phyloP scores from a whole-genome alignment of 92 coral and sea anemone species.

The Porites divaricata region DNA sequence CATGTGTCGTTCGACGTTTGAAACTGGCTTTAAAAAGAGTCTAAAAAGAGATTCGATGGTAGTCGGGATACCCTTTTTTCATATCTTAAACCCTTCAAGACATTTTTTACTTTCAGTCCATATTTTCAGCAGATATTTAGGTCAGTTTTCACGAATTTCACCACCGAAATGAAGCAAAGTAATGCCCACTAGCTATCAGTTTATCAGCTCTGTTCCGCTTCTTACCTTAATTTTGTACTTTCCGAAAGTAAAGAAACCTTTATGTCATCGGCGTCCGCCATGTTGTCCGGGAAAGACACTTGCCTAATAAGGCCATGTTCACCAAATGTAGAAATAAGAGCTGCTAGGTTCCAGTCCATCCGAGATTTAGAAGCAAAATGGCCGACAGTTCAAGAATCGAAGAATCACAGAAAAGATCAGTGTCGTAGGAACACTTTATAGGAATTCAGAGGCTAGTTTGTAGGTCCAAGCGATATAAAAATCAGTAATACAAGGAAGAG shows the following conservation, averaged over 20 bases:
- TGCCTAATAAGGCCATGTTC: background rate
- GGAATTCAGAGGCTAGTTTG: background rate
- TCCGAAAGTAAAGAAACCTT: constrained; percentile 43
- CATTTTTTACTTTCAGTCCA: no score
- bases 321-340: background rate
- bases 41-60: no score
- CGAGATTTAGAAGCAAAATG: background rate
- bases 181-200: no score
- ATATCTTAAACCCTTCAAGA: no score
- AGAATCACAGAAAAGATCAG: background rate
- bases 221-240: constrained; percentile 57
- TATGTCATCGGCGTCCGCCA: constrained; percentile 31
- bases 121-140: no score
- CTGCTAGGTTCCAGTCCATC: background rate
- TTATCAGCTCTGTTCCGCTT: no score
- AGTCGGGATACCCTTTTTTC: no score
- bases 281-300: background rate
- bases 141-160: no score
- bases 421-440: background rate
- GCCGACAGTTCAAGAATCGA: background rate
- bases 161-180: no score
- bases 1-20: no score
- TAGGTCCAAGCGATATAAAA: background rate
- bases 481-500: background rate
- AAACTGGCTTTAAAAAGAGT: no score